Conservation (phyloP, 1,140 invertebrate species). For the Gonioctena quinquepunctata region DNA sequence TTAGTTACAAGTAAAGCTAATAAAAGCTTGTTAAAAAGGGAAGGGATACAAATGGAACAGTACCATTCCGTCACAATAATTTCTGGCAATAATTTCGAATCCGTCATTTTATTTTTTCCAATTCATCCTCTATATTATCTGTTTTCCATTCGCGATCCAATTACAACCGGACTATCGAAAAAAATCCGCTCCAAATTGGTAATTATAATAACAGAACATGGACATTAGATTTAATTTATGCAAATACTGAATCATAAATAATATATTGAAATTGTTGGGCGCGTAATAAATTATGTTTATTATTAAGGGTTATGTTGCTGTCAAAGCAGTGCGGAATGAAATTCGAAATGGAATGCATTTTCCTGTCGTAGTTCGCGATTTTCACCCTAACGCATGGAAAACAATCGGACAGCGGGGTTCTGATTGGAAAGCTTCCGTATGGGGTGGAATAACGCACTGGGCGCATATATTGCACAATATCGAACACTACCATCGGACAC, state of each 20-base stretch:
- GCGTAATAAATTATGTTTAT: constrained; percentile 10
- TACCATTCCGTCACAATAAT: too few species aligned
- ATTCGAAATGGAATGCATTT: background rate
- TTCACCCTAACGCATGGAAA: background rate
- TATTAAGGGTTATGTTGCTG: constrained; percentile 14
- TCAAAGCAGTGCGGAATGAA: background rate
- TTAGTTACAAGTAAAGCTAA: too few species aligned
- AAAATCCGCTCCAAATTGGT: background rate
- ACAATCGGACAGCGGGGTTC: constrained; percentile 1
- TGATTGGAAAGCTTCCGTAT: background rate
- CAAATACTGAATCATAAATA: constrained; percentile 18
- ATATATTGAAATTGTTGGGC: constrained; percentile 10
- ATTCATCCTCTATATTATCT: too few species aligned
- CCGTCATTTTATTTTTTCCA: too few species aligned
- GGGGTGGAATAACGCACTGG: constrained; percentile 8
- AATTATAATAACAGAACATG: background rate
- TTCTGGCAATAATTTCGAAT: too few species aligned
- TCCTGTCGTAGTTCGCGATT: background rate
- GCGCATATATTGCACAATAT: constrained; percentile 18
- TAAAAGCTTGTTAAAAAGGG: too few species aligned
- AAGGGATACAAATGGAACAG: too few species aligned
- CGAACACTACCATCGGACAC: constrained; percentile 7
- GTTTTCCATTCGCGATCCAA: too few species aligned
- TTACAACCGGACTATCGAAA: background rate
- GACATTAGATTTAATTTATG: constrained; percentile 17